Conservation (phyloP, 2,888 invertebrate species). For the Iselma pallidipennis region DNA sequence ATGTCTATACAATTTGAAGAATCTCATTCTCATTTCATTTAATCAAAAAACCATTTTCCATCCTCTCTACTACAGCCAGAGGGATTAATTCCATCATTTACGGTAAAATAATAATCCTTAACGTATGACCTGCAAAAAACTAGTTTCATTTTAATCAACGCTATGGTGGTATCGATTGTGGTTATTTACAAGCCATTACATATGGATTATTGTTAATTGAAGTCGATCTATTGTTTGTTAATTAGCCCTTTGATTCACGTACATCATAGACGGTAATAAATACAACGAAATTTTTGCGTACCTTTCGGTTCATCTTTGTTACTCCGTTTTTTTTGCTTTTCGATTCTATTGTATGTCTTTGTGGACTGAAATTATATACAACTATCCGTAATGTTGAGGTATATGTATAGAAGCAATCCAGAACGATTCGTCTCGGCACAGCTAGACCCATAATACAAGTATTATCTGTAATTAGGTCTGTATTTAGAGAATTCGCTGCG, state of each 20-base stretch:
- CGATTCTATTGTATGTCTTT: background rate
- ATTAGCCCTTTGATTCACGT: conserved; percentile 20
- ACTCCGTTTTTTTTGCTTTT: background rate
- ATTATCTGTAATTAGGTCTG: conserved; percentile 40
- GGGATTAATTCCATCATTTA: background rate
- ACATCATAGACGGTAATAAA: conserved; percentile 22
- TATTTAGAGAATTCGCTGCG: conserved; percentile 37
- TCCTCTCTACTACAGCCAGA: background rate
- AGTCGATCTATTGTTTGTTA: conserved; percentile 26
- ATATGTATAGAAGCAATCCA: conserved; percentile 23
- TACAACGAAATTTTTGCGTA: conserved; percentile 7
- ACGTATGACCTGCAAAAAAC: conserved; percentile 8
- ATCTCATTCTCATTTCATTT: no score
- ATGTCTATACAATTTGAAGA: no score
- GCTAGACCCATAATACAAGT: conserved; percentile 26
- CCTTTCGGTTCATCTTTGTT: background rate
- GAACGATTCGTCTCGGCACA: conserved; percentile 27
- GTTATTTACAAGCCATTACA: conserved; percentile 29
- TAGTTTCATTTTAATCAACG: conserved; percentile 19
- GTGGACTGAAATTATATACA: conserved; percentile 12
- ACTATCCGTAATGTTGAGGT: conserved; percentile 10
- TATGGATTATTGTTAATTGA: conserved; percentile 24
- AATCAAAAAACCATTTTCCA: no score
- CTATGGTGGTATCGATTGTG: conserved; percentile 17
- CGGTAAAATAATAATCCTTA: conserved; percentile 1